phyloP scores from a whole-genome alignment of 2,888 invertebrate species.

The Limnephilus auricula region DNA sequence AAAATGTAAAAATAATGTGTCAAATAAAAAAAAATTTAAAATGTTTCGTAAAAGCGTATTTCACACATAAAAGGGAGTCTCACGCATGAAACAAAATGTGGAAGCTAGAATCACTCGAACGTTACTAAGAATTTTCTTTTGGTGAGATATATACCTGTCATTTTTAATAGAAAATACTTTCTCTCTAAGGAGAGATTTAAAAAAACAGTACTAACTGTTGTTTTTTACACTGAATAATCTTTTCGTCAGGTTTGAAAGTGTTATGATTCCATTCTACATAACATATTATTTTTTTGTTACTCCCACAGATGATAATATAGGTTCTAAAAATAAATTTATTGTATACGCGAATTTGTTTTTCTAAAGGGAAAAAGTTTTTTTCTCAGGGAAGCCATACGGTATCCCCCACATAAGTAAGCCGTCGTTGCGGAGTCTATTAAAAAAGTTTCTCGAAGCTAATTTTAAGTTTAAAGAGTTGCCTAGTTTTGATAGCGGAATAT shows the following conservation, averaged over 20 bases:
- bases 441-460: not conserved
- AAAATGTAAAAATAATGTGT: too few species aligned
- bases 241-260: not conserved
- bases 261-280: not conserved
- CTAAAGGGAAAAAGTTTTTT: not conserved
- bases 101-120: not conserved
- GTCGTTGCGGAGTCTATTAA: not conserved
- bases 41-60: not conserved
- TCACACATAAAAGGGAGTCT: not conserved
- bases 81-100: not conserved
- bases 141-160: not conserved
- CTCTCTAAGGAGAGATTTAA: not conserved
- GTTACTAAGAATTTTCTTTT: not conserved
- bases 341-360: not conserved
- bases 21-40: too few species aligned
- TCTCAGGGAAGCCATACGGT: not conserved
- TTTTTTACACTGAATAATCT: not conserved
- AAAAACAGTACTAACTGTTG: not conserved
- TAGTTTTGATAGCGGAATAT: not conserved
- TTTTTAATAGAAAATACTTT: not conserved
- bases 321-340: not conserved
- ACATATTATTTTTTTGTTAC: not conserved
- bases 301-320: not conserved
- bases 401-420: not conserved
- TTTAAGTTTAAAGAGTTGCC: slow-evolving; percentile 2